Percentiles rank a stretch among this genome's conserved stretches.
These are phyloP conservation scores for Sinocyclocheilus anophthalmus DNA, from an alignment of 2,113 vertebrate genomes.

Conservation along the genomic window DNA sequence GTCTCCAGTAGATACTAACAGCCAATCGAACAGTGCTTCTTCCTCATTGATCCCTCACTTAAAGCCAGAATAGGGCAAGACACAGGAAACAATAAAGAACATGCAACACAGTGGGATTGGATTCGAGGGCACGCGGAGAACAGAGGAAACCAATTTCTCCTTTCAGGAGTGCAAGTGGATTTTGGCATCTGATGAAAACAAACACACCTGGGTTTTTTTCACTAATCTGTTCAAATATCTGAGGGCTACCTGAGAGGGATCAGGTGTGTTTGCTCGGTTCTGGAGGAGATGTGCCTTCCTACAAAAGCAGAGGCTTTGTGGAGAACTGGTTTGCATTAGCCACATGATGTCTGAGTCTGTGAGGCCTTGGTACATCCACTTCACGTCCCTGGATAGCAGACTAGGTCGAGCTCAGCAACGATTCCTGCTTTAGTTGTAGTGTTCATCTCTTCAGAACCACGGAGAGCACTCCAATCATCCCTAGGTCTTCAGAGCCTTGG, in stretches of 20 bases:
- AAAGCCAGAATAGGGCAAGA: constrained; percentile 65
- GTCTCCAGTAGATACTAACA: constrained; percentile 65
- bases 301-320: background rate
- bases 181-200: constrained; percentile 34
- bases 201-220: background rate
- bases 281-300: constrained; percentile 16
- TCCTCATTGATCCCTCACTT: constrained; percentile 70
- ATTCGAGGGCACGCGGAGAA: background rate
- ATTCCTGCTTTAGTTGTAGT: background rate
- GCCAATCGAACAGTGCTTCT: constrained; percentile 61
- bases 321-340: constrained; percentile 11
- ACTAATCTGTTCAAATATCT: constrained; percentile 23
- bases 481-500: background rate
- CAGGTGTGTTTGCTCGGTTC: constrained; percentile 26
- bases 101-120: constrained; percentile 52
- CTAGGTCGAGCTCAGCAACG: background rate
- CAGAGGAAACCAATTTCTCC: constrained; percentile 2
- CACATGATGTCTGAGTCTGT: background rate
- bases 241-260: constrained; percentile 27
- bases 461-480: constrained; percentile 15
- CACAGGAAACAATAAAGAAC: constrained; percentile 67
- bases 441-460: constrained; percentile 1
- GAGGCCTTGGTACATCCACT: background rate
- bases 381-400: constrained; percentile 61
- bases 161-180: constrained; percentile 8